phyloP scores from a whole-genome alignment of 2,113 vertebrate genomes.

The Hucho hucho region DNA sequence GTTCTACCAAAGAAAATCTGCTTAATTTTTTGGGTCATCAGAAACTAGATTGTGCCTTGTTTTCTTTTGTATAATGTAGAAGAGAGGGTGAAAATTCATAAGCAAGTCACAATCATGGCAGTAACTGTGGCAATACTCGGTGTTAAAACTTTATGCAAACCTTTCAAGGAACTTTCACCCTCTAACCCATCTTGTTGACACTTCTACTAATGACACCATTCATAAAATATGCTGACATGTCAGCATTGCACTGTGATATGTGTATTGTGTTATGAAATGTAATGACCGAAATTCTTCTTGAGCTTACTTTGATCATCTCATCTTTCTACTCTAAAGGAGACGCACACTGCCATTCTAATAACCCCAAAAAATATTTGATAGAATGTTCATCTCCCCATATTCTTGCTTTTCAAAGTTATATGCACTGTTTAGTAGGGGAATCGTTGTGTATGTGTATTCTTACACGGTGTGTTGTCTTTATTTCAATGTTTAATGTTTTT shows the following conservation, averaged over 20 bases:
- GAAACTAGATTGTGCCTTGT: slow-evolving; percentile 32
- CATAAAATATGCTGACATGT: background rate
- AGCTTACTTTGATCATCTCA: slow-evolving; percentile 58
- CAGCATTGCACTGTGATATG: background rate
- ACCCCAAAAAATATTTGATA: slow-evolving; percentile 12
- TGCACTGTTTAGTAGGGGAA: slow-evolving; percentile 60
- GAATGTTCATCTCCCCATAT: slow-evolving; percentile 20
- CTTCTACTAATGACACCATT: too few relatives aligned
- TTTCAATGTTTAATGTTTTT: slow-evolving; percentile 28
- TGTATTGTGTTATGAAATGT: slow-evolving; percentile 17
- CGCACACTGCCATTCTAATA: slow-evolving; percentile 44
- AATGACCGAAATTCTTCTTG: slow-evolving; percentile 10
- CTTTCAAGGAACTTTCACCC: background rate
- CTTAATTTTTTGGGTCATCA: background rate
- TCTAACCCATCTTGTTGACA: too few relatives aligned
- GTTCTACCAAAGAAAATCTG: background rate
- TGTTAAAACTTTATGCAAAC: background rate
- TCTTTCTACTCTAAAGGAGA: slow-evolving; percentile 31
- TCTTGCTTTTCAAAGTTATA: slow-evolving; percentile 16
- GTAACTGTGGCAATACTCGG: background rate
- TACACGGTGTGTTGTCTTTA: too few relatives aligned
- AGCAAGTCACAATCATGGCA: too few relatives aligned
- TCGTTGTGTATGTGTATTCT: slow-evolving; percentile 7
- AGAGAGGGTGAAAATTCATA: background rate
- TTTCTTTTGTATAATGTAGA: background rate